Base-by-base conservation (phyloP, 2,888 invertebrate species). In the Ernsta delagoae region DNA sequence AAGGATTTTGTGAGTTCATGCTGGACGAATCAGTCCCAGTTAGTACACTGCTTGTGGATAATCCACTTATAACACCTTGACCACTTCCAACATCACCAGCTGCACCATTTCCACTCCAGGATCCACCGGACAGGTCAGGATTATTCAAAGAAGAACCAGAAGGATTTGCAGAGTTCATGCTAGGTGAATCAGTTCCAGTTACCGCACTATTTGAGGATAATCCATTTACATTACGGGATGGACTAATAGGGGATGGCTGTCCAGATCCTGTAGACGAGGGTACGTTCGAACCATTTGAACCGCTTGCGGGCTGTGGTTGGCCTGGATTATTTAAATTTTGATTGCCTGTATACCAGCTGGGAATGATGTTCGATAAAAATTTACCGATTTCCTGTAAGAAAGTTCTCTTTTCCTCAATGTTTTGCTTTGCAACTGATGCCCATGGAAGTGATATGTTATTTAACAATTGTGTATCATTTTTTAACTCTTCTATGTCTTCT, bases 401-500 rank as follows among this genome's bases (percentile, higher is more conserved):
- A 7, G 83, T 80, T 78, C 75, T 87, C 70, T 87, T 85, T 73
- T 90, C 87, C 59, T 85, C 82, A 45, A 89, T 76, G 24, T 83
- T 79, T 71, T 87, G 77, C 67, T 84, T 79, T 4, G 83, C 85
- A 59, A 79, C 73, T 7, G 80, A 75, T 43, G 78, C 84, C 87
- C 89, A 87, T 0, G 89, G 85, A 56, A 83, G 74, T 45, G 76
- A 83, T 1, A 85, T 74, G 74, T 87, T 86, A 75, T 83, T 80
- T 56, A 93, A 75, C 56, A 88, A 73, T 9, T 78, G 77, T 7
- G 88, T 86, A 64, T 92, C 83, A 64, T 89, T 90, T 41, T 90
- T 83, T 24, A 92, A 75, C 71, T 90, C 84, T 69, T 85, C 84
- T 59, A 92, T 84, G 75, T 90, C 86, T 5, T 77, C 78, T 72